A percentile compares a stretch with the other conserved stretches of the same genome.
phyloP scores from a whole-genome alignment of 2,888 invertebrate genomes.

The Philopedon plagiatum region DNA sequence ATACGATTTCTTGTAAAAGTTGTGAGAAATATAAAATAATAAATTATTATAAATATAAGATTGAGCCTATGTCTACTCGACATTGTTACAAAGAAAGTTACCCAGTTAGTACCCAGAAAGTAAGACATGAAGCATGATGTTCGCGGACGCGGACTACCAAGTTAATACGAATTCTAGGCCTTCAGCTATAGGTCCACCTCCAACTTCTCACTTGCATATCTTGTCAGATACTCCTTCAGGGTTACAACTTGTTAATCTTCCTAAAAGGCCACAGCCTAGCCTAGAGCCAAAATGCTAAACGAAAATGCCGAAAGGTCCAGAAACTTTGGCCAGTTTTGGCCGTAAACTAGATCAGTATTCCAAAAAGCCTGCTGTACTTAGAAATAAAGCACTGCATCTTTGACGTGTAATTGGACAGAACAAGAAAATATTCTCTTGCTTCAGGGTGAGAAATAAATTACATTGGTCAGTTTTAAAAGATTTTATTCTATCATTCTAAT shows the following conservation, averaged over 20 bases:
- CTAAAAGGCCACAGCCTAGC: constrained; percentile 86
- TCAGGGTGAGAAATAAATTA: no score
- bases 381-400: constrained; percentile 84
- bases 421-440: constrained; percentile 96
- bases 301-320: constrained; percentile 61
- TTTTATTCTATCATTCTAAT: no score
- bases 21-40: no score
- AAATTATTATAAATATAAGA: no score
- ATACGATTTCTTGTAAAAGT: no score
- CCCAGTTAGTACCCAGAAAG: no score
- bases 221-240: constrained; percentile 98
- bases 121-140: no score
- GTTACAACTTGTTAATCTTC: constrained; percentile 90
- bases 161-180: constrained; percentile 96
- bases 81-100: no score
- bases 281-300: no score
- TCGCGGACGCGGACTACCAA: no score
- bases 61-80: no score
- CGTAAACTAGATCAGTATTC: constrained; percentile 91
- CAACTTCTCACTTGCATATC: constrained; percentile 99
- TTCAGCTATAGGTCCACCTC: constrained; percentile 98
- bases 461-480: no score
- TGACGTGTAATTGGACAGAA: constrained; percentile 97
- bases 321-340: constrained; percentile 74
- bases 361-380: constrained; percentile 83